These are phyloP conservation scores for Sarcophaga carnaria DNA, from an alignment of 2,888 invertebrate species.

Conservation along the genomic window DNA sequence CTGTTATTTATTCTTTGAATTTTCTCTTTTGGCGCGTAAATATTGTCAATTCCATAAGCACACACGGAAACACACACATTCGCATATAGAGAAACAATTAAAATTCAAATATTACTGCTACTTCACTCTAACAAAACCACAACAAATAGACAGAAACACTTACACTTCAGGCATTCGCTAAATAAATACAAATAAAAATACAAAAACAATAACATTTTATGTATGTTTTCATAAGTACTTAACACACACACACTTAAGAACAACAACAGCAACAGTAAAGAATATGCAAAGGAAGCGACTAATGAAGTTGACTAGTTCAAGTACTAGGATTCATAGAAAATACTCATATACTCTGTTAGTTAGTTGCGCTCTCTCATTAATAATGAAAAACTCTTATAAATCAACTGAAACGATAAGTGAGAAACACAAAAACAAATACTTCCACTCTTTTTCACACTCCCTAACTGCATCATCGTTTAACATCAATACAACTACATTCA, in stretches of 20 bases:
- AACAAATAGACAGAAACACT: too few species aligned
- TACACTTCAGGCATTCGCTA: too few species aligned
- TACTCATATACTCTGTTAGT: not conserved
- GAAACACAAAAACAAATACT: not conserved
- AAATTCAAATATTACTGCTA: not conserved
- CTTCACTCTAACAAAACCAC: not conserved
- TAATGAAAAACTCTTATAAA: not conserved
- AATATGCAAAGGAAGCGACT: not conserved
- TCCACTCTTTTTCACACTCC: too few species aligned
- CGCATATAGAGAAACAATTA: not conserved
- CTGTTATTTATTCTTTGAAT: too few species aligned
- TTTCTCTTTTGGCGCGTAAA: too few species aligned
- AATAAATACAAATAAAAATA: not conserved
- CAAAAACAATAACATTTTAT: not conserved
- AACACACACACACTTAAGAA: not conserved
- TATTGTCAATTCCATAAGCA: too few species aligned
- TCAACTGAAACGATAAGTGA: not conserved
- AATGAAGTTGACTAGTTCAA: not conserved
- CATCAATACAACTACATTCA: not conserved
- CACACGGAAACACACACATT: too few species aligned
- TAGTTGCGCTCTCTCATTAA: not conserved
- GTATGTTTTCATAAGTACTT: not conserved
- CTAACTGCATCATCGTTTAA: too few species aligned
- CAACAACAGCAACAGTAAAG: not conserved
- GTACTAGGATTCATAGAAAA: not conserved